These are phyloP conservation scores for Ochropleura leucogaster DNA, from an alignment of 2,888 invertebrate species.

Conservation along the genomic window DNA sequence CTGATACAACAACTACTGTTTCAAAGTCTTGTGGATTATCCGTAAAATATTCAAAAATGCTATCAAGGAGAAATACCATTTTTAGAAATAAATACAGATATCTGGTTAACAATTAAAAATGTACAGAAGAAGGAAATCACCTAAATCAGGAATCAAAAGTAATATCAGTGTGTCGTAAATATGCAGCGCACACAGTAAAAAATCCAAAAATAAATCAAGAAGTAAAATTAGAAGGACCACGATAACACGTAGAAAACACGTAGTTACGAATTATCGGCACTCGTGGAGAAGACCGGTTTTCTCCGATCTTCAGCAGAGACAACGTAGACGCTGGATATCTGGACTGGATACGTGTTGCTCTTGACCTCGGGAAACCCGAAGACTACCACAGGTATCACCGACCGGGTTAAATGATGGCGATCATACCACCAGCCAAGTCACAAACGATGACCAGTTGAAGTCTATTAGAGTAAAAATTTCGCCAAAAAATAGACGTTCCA, in stretches of 20 bases:
- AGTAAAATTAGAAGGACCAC: neutral
- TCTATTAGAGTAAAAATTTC: neutral
- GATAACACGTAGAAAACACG: neutral
- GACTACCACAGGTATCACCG: neutral
- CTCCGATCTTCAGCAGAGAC: neutral
- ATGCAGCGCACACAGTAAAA: constrained; percentile 3
- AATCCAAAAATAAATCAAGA: neutral
- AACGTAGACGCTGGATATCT: neutral
- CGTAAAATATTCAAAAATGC: constrained; percentile 1
- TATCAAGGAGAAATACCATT: constrained; percentile 21
- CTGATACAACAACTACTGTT: neutral
- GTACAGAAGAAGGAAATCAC: neutral
- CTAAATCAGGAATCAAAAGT: neutral
- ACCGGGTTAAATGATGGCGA: no score
- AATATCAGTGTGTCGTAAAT: neutral
- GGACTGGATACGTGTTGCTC: neutral
- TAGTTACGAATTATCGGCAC: constrained; percentile 8
- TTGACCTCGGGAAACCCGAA: neutral
- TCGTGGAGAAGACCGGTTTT: neutral
- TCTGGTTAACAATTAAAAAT: neutral
- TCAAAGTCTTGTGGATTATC: constrained; percentile 9
- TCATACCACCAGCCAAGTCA: constrained; percentile 7
- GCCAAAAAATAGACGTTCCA: neutral
- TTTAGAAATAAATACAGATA: constrained; percentile 3
- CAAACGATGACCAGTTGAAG: neutral